These are phyloP conservation scores for Rhynchopsitta pachyrhyncha DNA, from an alignment of 2,113 vertebrate species.

Conservation along the genomic window DNA sequence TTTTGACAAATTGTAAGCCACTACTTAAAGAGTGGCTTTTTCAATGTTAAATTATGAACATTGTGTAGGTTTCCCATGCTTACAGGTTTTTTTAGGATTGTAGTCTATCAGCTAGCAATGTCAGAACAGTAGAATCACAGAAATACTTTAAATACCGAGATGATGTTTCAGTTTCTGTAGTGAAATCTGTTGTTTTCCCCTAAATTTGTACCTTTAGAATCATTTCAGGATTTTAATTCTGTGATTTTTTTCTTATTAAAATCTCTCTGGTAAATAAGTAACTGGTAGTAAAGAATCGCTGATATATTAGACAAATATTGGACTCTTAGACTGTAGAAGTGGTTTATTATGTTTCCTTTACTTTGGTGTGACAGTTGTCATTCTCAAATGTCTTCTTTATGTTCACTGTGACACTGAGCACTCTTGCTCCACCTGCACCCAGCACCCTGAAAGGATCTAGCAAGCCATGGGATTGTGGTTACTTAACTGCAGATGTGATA, in stretches of 20 bases:
- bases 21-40: neutral
- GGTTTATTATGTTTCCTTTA: neutral
- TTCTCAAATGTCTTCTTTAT: neutral
- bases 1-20: neutral
- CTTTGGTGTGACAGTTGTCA: neutral
- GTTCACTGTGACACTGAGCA: neutral
- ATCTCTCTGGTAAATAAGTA: neutral
- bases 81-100: neutral
- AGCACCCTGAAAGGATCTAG: neutral
- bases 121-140: neutral
- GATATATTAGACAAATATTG: neutral
- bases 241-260: neutral
- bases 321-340: neutral
- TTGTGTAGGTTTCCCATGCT: neutral
- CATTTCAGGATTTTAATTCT: neutral
- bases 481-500: neutral
- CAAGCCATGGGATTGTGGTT: neutral
- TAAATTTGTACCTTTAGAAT: neutral
- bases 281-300: accelerated
- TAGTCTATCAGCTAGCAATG: neutral
- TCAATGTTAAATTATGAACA: neutral
- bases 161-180: neutral
- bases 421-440: neutral
- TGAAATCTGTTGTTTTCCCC: neutral
- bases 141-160: neutral